Conservation (phyloP, 2,113 vertebrate genomes). For the Notothenia rossii region DNA sequence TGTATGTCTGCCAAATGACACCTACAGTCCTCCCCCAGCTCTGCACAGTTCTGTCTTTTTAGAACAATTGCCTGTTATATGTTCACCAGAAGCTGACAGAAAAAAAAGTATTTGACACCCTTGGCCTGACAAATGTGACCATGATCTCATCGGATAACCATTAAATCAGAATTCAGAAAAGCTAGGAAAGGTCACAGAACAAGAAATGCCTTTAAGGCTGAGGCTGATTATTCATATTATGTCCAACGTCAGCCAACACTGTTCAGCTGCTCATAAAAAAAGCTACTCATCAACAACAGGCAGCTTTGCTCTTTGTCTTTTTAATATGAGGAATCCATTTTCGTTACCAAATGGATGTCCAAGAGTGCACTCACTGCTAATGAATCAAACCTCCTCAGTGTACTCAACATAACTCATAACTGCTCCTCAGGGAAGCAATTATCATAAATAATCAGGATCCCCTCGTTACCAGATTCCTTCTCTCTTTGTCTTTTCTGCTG, state of each 20-base stretch:
- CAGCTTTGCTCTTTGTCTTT: slow-evolving; percentile 42
- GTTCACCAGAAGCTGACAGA: slow-evolving; percentile 8
- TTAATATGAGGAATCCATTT: slow-evolving; percentile 40
- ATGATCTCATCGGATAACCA: slow-evolving; percentile 62
- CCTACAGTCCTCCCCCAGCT: slow-evolving; percentile 50
- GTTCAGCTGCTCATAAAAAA: slow-evolving; percentile 8
- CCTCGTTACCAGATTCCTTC: slow-evolving; percentile 27
- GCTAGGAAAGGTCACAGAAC: slow-evolving; percentile 52
- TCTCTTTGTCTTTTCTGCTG: slow-evolving; percentile 41
- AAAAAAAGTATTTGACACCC: slow-evolving; percentile 45
- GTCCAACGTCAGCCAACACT: slow-evolving; percentile 6
- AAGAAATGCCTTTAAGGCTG: slow-evolving; percentile 29
- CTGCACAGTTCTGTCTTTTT: slow-evolving; percentile 33
- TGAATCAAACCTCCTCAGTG: slow-evolving; percentile 46
- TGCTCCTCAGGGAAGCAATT: slow-evolving; percentile 53
- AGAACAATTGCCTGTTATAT: slow-evolving; percentile 61
- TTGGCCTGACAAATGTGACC: slow-evolving; percentile 43
- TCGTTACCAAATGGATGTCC: slow-evolving; percentile 39
- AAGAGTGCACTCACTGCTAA: slow-evolving; percentile 56
- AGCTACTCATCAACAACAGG: slow-evolving; percentile 13
- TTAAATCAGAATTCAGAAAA: slow-evolving; percentile 50
- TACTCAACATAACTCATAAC: slow-evolving; percentile 45
- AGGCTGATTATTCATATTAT: background rate
- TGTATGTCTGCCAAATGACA: slow-evolving; percentile 55
- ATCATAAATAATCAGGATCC: slow-evolving; percentile 58